phyloP scores from a whole-genome alignment of 2,797 vertebrate genomes.

The Hirundo rustica region DNA sequence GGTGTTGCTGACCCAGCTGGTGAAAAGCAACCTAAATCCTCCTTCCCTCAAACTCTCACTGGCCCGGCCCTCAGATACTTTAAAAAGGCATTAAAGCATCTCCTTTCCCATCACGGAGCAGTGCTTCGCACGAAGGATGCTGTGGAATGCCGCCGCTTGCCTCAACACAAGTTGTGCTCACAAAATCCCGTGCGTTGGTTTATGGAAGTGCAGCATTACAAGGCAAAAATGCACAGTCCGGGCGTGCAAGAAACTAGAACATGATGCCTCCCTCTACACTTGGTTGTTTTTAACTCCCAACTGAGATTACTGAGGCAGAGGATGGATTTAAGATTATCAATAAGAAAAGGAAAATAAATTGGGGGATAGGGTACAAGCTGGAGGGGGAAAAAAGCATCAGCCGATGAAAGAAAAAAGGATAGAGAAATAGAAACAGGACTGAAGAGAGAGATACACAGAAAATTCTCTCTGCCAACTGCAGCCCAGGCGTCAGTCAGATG shows the following conservation, averaged over 20 bases:
- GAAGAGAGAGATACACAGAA: neutral
- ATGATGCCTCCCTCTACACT: neutral
- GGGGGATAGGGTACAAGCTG: neutral
- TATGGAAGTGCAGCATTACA: neutral
- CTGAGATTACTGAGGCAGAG: neutral
- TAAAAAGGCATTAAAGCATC: neutral
- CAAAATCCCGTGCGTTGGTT: neutral
- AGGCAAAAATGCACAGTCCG: neutral
- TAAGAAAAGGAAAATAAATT: neutral
- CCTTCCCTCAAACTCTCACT: accelerated
- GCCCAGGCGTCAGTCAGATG: neutral
- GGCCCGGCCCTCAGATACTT: neutral
- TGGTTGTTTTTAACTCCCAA: neutral
- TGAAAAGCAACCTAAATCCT: neutral
- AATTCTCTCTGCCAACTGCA: neutral
- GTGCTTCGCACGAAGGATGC: neutral
- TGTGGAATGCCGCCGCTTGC: accelerated
- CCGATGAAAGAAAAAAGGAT: neutral
- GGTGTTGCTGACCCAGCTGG: neutral
- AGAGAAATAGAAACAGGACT: neutral
- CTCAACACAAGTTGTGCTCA: neutral
- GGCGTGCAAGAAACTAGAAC: neutral
- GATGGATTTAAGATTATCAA: neutral
- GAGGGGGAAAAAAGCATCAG: accelerated
- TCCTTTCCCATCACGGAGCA: neutral